Evolutionary conservation across 2,888 invertebrate genomes (phyloP), one percentile per base, ranked within the genome.

Genomic region (Nineta flava): DNA sequence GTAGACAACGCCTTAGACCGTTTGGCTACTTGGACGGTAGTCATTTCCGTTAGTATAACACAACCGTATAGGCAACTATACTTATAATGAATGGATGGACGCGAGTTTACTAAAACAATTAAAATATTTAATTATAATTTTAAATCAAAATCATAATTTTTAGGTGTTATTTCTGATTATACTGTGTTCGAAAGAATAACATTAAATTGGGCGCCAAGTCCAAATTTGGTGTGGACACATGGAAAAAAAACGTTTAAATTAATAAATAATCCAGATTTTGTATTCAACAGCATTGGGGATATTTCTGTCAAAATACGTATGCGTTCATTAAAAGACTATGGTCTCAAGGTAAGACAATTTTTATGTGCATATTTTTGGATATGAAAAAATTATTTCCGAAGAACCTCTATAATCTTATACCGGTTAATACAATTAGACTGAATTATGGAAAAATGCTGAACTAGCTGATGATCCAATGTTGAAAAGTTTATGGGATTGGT

Each of bases 401-500:
- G 9, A 31, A 19, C 42, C 15, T 47, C 13, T 35, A 17, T 19
- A 47, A 17, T 49, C 47, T 26, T 41, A 15, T 5, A 40, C 26
- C 26, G 17, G 35, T 38, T 38, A 12, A 12, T 12, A n/a, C 7
- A 65, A 66, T 42, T 60, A 84, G 81, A 71, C 78, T 46, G 86
- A 86, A 53, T 67, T 87, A 54, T 79, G 79, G 66, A 81, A 83
- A 61, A 91, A 92, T 66, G 87, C 84, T 0, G 83, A 85, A 56
- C 62, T 84, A 50, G 81, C 86, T 0, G 79, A 85, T 45, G 85
- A 86, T 59, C 78, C 80, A 35, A 73, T 79, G 21, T 65, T 94
- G 35, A 77, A 80, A 57, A 83, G 80, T 52, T 73, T 93, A 13
- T 95, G 94, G 94, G 77, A 81, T 53, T 90, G 88, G 80, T 65